phyloP scores from a whole-genome alignment of 2,888 invertebrate species.

The Mythimna impura region DNA sequence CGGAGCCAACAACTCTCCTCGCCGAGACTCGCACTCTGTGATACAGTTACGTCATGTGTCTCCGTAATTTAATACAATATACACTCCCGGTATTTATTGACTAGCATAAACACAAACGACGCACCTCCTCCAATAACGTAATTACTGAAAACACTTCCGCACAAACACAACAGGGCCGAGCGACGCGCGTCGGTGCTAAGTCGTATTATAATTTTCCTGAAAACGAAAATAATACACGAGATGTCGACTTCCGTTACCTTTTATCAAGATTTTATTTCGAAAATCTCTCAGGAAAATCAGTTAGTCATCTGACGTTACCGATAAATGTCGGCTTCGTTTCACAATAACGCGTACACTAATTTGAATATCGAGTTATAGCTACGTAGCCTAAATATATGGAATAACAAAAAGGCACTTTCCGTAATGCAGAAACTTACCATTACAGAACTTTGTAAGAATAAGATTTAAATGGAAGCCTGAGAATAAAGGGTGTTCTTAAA shows the following conservation, averaged over 20 bases:
- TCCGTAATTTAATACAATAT: slow-evolving; percentile 69
- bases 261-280: slow-evolving; percentile 63
- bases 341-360: slow-evolving; percentile 44
- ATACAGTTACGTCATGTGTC: slow-evolving; percentile 68
- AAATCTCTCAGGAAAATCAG: slow-evolving; percentile 56
- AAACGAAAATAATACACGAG: slow-evolving; percentile 62
- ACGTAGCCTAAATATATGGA: not conserved
- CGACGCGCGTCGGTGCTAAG: slow-evolving; percentile 12
- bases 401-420: slow-evolving; percentile 46
- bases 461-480: slow-evolving; percentile 71
- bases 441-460: slow-evolving; percentile 66
- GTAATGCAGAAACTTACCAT: slow-evolving; percentile 59
- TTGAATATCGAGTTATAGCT: slow-evolving; percentile 12
- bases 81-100: slow-evolving; percentile 49
- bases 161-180: slow-evolving; percentile 34
- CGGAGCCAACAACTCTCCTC: slow-evolving; percentile 67
- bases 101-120: slow-evolving; percentile 27
- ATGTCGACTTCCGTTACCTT: slow-evolving; percentile 53
- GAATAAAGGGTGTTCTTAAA: slow-evolving; percentile 84
- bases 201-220: slow-evolving; percentile 60
- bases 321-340: slow-evolving; percentile 53
- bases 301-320: slow-evolving; percentile 57
- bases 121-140: slow-evolving; percentile 34
- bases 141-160: slow-evolving; percentile 41
- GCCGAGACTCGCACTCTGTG: slow-evolving; percentile 61